Evolutionary conservation across 2,888 invertebrate genomes (phyloP).

Genomic region (Parnassius orleans): DNA sequence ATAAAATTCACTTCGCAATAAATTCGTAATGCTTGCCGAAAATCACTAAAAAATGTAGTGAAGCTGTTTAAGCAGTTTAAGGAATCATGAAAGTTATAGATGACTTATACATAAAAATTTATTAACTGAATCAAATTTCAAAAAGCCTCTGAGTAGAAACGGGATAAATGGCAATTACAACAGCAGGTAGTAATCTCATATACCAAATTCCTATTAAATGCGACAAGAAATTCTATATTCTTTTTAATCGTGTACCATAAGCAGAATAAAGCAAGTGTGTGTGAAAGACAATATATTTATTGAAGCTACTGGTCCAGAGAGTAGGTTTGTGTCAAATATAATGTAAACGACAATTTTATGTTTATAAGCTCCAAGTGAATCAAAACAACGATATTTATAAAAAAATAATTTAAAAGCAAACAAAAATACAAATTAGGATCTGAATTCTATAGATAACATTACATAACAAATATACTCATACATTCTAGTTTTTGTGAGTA

Average conservation of each 20-base stretch:
- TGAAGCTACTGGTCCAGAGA: no score
- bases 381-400: neutral
- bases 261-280: neutral
- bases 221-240: neutral
- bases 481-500: no score
- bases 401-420: neutral
- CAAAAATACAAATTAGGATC: no score
- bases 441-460: no score
- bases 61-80: constrained; percentile 20
- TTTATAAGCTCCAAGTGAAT: neutral
- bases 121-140: neutral
- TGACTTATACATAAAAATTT: neutral
- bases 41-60: constrained; percentile 7
- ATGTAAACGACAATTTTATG: no score
- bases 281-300: neutral
- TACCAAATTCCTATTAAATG: neutral
- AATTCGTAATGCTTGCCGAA: neutral
- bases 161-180: neutral
- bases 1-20: neutral
- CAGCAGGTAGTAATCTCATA: neutral
- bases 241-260: neutral
- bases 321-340: no score
- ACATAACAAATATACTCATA: no score
- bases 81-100: constrained; percentile 24
- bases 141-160: neutral